phyloP scores from a whole-genome alignment of 53 echinoderm and acorn worm species.

The Pentamera pediparva region DNA sequence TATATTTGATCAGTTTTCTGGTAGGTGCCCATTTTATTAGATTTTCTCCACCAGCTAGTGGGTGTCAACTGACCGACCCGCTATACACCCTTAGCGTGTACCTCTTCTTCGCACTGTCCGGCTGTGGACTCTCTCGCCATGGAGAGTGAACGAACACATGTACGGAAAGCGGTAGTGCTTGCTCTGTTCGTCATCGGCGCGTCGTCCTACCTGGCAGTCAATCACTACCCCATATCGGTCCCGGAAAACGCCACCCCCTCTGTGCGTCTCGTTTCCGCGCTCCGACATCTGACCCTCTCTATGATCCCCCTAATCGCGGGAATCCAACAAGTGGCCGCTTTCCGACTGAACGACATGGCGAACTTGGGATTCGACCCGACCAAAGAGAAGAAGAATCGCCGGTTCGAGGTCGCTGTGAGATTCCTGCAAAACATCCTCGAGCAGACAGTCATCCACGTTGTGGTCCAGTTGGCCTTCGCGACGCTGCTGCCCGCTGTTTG shows the following conservation, averaged over 20 bases:
- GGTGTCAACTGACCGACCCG: too few relatives aligned
- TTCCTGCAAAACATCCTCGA: slow-evolving; percentile 23
- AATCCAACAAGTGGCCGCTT: neutral
- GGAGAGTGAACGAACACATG: too few relatives aligned
- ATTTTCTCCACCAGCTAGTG: too few relatives aligned
- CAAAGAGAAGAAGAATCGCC: neutral
- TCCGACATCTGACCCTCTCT: slow-evolving; percentile 2
- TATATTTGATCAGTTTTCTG: too few relatives aligned
- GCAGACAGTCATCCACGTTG: slow-evolving; percentile 13
- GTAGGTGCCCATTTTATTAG: too few relatives aligned
- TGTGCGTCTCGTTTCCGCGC: neutral
- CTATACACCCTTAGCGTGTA: too few relatives aligned
- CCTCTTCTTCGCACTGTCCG: too few relatives aligned
- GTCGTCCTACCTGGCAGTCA: neutral
- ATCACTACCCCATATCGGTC: neutral
- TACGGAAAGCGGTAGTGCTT: too few relatives aligned
- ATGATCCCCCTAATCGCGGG: slow-evolving; percentile 8
- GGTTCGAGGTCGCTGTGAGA: neutral
- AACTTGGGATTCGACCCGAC: slow-evolving; percentile 14
- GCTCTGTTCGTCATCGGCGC: too few relatives aligned
- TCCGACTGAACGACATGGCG: slow-evolving; percentile 7
- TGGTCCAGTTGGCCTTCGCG: neutral
- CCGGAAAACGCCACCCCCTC: neutral
- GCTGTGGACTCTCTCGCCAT: too few relatives aligned
- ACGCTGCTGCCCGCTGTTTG: neutral